These are phyloP conservation scores for Eueremaeus valkanovi DNA, from an alignment of 2,888 invertebrate species.

Conservation along the genomic window DNA sequence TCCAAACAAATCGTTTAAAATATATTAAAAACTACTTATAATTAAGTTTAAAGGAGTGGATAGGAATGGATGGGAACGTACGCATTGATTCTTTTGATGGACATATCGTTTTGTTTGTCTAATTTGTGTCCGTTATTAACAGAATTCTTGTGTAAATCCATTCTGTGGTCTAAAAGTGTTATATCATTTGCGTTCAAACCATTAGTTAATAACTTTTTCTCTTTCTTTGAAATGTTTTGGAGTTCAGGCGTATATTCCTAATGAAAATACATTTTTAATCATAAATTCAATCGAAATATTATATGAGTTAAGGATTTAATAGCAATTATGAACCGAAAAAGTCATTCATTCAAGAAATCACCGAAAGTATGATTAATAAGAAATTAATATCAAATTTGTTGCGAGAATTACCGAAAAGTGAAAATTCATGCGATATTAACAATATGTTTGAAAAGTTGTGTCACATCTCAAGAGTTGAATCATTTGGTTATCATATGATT, in stretches of 20 bases:
- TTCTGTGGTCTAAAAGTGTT: constrained; percentile 19
- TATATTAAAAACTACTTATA: not conserved
- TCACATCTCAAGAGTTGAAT: too few species aligned
- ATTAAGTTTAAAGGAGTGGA: constrained; percentile 6
- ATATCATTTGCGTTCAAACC: constrained; percentile 35
- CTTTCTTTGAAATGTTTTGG: constrained; percentile 51
- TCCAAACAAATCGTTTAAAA: constrained; percentile 9
- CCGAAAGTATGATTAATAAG: too few species aligned
- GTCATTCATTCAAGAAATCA: too few species aligned
- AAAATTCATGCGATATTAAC: not conserved
- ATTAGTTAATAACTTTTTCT: constrained; percentile 47
- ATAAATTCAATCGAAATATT: too few species aligned
- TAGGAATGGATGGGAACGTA: constrained; percentile 22
- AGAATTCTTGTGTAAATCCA: constrained; percentile 35
- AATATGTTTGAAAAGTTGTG: too few species aligned
- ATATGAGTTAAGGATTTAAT: too few species aligned
- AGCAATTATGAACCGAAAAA: too few species aligned
- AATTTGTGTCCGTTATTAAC: constrained; percentile 32
- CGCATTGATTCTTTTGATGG: constrained; percentile 35
- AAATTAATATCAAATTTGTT: too few species aligned
- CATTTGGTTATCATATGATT: too few species aligned
- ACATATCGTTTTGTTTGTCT: constrained; percentile 18
- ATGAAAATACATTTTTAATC: too few species aligned
- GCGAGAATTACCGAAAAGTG: too few species aligned
- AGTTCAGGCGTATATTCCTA: constrained; percentile 55